Evolutionary conservation across 2,797 vertebrate genomes (phyloP), one percentile per base, ranked within the genome.

Genomic region (Pygocentrus nattereri): DNA sequence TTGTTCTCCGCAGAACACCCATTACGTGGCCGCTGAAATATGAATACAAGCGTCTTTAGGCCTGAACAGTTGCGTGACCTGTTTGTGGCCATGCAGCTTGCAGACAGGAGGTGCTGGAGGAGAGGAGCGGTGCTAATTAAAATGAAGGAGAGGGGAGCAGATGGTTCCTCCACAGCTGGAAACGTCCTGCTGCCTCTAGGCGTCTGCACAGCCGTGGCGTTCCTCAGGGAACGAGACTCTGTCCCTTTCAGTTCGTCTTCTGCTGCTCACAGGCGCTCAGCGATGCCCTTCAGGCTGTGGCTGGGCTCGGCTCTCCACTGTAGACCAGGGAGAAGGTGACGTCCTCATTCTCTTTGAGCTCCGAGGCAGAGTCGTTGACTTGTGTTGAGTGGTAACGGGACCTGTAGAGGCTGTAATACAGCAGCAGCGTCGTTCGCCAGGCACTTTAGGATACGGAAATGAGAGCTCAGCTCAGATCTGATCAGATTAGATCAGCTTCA

Each of bases 131-230:
- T 84, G 87, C 82, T 92, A 93, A 93, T 89, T 94, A 91, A 90
- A 92, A 89, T 90, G 87, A 89, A 88, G 88, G 91, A 87, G 88
- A 86, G 87, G 44, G 86, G 89, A 94, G 84, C 94, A 95, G 93
- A 94, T 95, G 94, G 93, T 84, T 86, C 89, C 87, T 85, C 86
- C 88, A 86, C 90, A 89, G 89, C 87, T 93, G 91, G 82, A 93
- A 89, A 82, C 85, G 86, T 87, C 77, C 74, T 4, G 50, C 85
- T 87, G 91, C 90, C 90, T 90, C 88, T 86, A 21, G n/a, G 54
- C 54, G 21, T 7, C 1, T 15, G 23, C n/a, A 58, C 58, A 27
- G 58, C 25, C 23, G 25, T 49, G 67, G 74, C 81, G 77, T 65
- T 86, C 74, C 78, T 73, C 80, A 86, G 89, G 83, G 89, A 92